Conservation (phyloP, 2,888 invertebrate species). For the Acronicta alni region DNA sequence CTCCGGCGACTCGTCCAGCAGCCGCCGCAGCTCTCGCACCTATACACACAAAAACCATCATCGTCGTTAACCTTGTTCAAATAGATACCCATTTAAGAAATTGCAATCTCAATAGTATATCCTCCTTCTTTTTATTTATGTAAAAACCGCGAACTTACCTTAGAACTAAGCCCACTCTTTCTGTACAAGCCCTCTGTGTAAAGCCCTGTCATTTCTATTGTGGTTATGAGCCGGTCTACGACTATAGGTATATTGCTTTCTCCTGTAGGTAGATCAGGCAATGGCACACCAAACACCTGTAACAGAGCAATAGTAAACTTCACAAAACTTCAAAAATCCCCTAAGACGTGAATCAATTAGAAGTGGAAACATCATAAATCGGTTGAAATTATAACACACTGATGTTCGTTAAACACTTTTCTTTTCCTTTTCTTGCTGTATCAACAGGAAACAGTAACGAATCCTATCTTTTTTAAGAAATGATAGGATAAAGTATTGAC, state of each 20-base stretch:
- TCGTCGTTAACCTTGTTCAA: no score
- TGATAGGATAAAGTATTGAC: no score
- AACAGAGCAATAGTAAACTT: constrained; percentile 11
- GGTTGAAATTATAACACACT: no score
- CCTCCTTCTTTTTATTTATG: background rate
- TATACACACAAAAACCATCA: constrained; percentile 46
- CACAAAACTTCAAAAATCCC: no score
- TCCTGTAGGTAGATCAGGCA: constrained; percentile 92
- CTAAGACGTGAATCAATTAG: no score
- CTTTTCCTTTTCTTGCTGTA: no score
- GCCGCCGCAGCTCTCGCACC: constrained; percentile 93
- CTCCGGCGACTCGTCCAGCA: constrained; percentile 93
- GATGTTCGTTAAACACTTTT: no score
- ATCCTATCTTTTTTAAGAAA: no score
- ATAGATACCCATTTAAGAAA: no score
- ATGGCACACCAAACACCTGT: constrained; percentile 94
- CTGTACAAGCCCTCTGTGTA: constrained; percentile 98
- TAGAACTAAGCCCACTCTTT: constrained; percentile 96
- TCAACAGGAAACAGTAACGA: no score
- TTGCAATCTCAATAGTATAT: no score
- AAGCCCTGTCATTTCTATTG: constrained; percentile 97
- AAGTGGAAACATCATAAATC: no score
- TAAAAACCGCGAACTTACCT: constrained; percentile 73
- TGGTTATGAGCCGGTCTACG: constrained; percentile 95
- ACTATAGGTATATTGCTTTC: constrained; percentile 96